Evolutionary conservation across 2,888 invertebrate genomes (phyloP).

Genomic region (Spodoptera exigua): DNA sequence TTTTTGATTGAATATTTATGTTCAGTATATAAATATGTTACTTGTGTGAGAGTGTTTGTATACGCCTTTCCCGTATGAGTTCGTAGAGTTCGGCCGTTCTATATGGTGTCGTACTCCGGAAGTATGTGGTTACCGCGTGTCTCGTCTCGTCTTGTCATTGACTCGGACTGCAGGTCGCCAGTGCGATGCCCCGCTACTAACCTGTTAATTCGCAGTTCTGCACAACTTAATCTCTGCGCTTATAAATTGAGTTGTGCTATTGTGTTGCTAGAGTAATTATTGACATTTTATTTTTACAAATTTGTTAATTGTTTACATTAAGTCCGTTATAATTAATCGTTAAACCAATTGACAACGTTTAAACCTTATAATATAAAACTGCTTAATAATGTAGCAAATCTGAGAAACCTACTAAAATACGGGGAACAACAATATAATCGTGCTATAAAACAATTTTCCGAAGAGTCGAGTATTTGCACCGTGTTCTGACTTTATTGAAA

Average conservation of each 20-base stretch:
- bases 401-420: too few species aligned
- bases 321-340: too few species aligned
- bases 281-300: too few species aligned
- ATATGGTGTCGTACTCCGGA: conserved; percentile 35
- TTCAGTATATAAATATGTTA: neutral
- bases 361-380: too few species aligned
- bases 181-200: conserved; percentile 34
- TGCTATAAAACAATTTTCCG: too few species aligned
- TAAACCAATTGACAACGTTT: too few species aligned
- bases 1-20: too few species aligned
- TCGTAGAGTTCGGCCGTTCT: conserved; percentile 15
- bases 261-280: neutral
- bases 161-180: conserved; percentile 31
- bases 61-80: conserved; percentile 15
- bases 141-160: conserved; percentile 34
- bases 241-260: neutral
- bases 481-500: neutral
- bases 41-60: neutral
- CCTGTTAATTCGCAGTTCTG: conserved; percentile 31
- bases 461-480: too few species aligned
- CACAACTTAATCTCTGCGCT: conserved; percentile 11
- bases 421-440: too few species aligned
- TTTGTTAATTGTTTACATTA: too few species aligned
- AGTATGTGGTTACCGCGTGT: conserved; percentile 27
- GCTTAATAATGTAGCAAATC: too few species aligned